Percentiles rank a stretch among this genome's conserved stretches.
Evolutionary conservation across 2,797 vertebrate species (phyloP).

Genomic region (Hyperoplus immaculatus): DNA sequence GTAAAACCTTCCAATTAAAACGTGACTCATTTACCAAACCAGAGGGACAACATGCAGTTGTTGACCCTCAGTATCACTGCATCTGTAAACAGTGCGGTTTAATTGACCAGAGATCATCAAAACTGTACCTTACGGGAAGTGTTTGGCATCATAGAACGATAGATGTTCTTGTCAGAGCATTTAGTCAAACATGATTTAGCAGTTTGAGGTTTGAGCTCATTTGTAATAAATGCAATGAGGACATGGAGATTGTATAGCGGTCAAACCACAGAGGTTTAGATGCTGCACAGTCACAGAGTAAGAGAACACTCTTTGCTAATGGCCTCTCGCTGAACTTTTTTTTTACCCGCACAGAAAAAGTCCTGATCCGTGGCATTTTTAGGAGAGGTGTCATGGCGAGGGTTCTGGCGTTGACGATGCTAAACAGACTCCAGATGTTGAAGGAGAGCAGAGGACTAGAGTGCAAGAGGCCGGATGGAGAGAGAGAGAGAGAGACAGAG

Average conservation of each 20-base stretch:
- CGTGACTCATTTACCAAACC: constrained; percentile 46
- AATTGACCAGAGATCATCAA: constrained; percentile 40
- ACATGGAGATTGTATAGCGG: constrained; percentile 29
- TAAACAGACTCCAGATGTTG: constrained; percentile 88
- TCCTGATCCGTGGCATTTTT: constrained; percentile 66
- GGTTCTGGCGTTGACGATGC: constrained; percentile 70
- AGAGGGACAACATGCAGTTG: constrained; percentile 12
- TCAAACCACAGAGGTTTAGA: constrained; percentile 30
- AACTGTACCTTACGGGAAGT: constrained; percentile 40
- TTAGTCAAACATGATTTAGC: constrained; percentile 47
- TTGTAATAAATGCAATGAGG: constrained; percentile 23
- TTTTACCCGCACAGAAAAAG: constrained; percentile 32
- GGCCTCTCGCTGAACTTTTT: constrained; percentile 37
- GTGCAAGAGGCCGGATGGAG: constrained; percentile 61
- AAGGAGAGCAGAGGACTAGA: constrained; percentile 71
- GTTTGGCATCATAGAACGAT: constrained; percentile 49
- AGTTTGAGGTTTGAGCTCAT: constrained; percentile 43
- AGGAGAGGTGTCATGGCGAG: constrained; percentile 72
- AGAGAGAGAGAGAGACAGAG: constrained; percentile 14
- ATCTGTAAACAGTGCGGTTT: constrained; percentile 50
- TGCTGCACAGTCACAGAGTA: background rate
- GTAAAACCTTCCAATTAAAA: constrained; percentile 47
- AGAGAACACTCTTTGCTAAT: background rate
- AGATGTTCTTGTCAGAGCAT: constrained; percentile 39
- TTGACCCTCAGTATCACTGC: constrained; percentile 11